phyloP scores from a whole-genome alignment of 2,888 invertebrate genomes.

The Mermis nigrescens region DNA sequence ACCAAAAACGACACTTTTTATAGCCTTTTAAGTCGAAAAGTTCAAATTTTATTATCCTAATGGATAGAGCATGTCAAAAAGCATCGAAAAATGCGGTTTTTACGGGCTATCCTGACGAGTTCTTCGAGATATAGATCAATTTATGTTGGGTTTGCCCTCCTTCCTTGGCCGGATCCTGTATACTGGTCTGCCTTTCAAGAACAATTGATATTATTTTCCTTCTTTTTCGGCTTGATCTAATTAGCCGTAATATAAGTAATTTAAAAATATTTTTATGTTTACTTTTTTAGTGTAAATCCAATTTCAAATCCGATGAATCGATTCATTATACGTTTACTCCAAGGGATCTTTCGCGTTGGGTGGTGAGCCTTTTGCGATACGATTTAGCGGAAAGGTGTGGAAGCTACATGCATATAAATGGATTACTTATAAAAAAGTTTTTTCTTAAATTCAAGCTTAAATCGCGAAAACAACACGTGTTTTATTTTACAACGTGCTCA shows the following conservation, averaged over 20 bases:
- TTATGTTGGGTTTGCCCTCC: no score
- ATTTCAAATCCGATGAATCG: conserved; percentile 42
- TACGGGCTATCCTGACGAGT: no score
- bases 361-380: conserved; percentile 48
- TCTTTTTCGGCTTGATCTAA: background rate
- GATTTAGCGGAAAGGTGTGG: conserved; percentile 26
- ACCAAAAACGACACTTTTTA: no score
- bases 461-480: no score
- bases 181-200: background rate
- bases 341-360: conserved; percentile 53
- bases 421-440: background rate
- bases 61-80: no score
- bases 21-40: no score
- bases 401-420: background rate
- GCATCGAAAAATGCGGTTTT: no score
- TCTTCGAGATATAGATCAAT: no score
- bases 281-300: conserved; percentile 35
- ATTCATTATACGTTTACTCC: conserved; percentile 56
- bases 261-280: background rate
- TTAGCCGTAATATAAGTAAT: background rate
- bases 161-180: no score
- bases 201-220: background rate
- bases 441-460: no score
- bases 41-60: no score
- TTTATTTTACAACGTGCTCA: no score